phyloP scores from a whole-genome alignment of 1,140 invertebrate species.

The Phocides pigmalion region DNA sequence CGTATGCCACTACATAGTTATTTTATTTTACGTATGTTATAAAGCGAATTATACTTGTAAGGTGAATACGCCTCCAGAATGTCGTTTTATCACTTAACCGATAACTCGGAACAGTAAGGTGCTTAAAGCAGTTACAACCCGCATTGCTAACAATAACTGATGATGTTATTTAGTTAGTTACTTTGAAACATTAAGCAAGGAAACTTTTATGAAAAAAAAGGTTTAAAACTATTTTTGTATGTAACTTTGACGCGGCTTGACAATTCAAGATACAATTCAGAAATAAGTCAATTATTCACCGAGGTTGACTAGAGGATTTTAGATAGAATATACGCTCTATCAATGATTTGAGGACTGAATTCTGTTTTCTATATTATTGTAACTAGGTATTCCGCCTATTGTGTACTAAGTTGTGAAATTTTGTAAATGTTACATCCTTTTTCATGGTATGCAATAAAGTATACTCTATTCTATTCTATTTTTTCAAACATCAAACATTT shows the following conservation, averaged over 20 bases:
- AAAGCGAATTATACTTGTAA: not conserved
- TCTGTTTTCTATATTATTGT: too few relatives aligned
- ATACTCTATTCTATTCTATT: too few relatives aligned
- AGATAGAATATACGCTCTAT: too few relatives aligned
- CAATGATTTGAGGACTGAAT: too few relatives aligned
- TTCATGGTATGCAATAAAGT: too few relatives aligned
- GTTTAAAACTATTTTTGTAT: not conserved
- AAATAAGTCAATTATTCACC: not conserved
- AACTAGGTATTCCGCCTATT: too few relatives aligned
- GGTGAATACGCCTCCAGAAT: conserved; percentile 1
- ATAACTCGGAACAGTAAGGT: conserved; percentile 3
- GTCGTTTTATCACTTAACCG: not conserved
- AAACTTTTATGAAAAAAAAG: not conserved
- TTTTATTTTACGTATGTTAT: not conserved
- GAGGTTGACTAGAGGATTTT: too few relatives aligned
- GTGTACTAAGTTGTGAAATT: too few relatives aligned
- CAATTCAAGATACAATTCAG: too few relatives aligned
- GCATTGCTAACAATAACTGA: not conserved
- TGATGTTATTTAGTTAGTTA: too few relatives aligned
- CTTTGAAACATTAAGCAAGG: not conserved
- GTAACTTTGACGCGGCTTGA: not conserved
- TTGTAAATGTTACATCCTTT: too few relatives aligned
- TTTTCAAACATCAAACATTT: too few relatives aligned
- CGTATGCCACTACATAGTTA: not conserved
- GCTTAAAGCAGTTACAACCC: conserved; percentile 3